Evolutionary conservation across 35 echinoderm and acorn worm genomes (phyloP).

Genomic region (Apostichopus californicus): DNA sequence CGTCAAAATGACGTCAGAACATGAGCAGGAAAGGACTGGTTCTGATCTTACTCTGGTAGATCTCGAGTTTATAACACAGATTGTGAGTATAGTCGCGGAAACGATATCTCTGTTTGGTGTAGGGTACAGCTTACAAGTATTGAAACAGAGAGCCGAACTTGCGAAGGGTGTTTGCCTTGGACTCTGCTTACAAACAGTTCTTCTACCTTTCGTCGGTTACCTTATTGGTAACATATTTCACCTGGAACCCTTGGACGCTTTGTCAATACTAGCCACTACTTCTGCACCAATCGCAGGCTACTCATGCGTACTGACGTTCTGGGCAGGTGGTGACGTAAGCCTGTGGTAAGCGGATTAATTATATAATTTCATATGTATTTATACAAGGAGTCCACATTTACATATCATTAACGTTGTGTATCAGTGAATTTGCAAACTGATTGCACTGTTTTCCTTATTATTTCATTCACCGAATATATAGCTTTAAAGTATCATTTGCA

Average conservation of each 20-base stretch:
- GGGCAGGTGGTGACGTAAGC: neutral
- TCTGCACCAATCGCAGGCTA: constrained; percentile 23
- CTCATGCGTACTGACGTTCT: constrained; percentile 19
- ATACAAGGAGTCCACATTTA: too few relatives aligned
- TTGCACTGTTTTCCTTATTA: too few relatives aligned
- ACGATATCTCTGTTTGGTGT: constrained; percentile 14
- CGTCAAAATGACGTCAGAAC: neutral
- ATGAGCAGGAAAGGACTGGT: neutral
- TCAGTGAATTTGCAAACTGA: too few relatives aligned
- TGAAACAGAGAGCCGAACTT: neutral
- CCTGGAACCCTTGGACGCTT: neutral
- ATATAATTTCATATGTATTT: too few relatives aligned
- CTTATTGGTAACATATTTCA: neutral
- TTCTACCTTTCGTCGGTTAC: constrained; percentile 41
- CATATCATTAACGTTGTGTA: too few relatives aligned
- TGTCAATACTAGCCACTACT: neutral
- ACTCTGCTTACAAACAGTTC: constrained; percentile 5
- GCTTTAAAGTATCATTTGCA: too few relatives aligned
- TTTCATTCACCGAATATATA: too few relatives aligned
- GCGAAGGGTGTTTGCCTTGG: neutral
- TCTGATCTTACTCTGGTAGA: neutral
- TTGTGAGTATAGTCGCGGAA: neutral
- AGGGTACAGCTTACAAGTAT: neutral
- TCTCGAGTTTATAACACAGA: neutral
- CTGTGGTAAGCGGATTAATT: constrained; percentile 6